Evolutionary conservation across 2,797 vertebrate species (phyloP), one percentile per base, ranked within the genome.

Genomic region (Atherinosoma microstoma): DNA sequence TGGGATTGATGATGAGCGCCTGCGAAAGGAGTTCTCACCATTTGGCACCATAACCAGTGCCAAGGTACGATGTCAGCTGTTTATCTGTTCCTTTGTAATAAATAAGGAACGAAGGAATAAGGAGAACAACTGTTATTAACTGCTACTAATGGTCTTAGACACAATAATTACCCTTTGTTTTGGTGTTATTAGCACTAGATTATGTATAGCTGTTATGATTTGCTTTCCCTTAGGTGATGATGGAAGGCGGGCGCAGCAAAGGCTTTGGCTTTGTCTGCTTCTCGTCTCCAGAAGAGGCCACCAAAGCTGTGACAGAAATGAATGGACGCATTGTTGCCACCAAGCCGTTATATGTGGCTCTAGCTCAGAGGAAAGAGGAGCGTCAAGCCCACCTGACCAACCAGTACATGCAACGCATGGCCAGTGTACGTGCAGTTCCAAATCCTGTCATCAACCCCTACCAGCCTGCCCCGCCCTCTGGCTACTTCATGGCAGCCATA

Each of bases 321-420:
- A 99, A 99, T 24, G 97, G 98, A 15, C 96, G 97, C 81, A 99
- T 99, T 64, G 97, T 99, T 61, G 97, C 97, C 90, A 98, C 97
- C 67, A 99, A 99, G 91, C 98, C 98, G 0, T 78, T 99, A 32
- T 99, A 99, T 20, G 97, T 99, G 84, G 98, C 97, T 71, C 92
- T 98, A 93, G 97, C 97, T 35, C 98, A 99, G 86, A 94, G 97
- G 69, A 99, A 99, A 75, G 97, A 99, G 86, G 98, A 99, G 87
- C 96, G 97, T 6, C 97, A 99, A 71, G 98, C 97, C 59, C 97
- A 99, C 82, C 96, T 99, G 83, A 98, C 97, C 86, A 98, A 98
- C 93, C 97, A 99, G 93, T 98, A 99, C 83, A 99, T 99, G 97
- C 98, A 98, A 94, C 96, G 98, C 75, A 98, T 99, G 97, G 97